Percentiles rank a stretch among this genome's conserved stretches.
phyloP scores from a whole-genome alignment of 2,888 invertebrate species.

The Fragum whitleyi region DNA sequence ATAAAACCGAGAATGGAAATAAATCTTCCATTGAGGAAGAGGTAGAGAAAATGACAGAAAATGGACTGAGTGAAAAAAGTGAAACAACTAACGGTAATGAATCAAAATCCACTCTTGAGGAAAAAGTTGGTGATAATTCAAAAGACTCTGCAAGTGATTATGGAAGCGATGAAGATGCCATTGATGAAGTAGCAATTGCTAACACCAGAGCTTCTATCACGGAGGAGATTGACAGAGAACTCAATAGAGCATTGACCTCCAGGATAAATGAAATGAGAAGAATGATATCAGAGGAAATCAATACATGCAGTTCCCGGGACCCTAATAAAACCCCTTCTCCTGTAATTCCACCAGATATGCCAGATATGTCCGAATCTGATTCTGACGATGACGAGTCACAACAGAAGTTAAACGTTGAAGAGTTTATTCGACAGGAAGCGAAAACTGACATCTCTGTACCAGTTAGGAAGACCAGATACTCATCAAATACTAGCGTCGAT shows the following conservation, averaged over 20 bases:
- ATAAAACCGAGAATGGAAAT: not conserved
- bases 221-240: conserved; percentile 9
- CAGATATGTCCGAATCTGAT: conserved; percentile 48
- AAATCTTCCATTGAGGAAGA: conserved; percentile 34
- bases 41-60: conserved; percentile 42
- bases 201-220: conserved; percentile 26
- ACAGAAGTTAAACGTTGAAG: conserved; percentile 49
- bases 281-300: conserved; percentile 29
- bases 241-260: conserved; percentile 23
- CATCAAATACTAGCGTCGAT: conserved; percentile 80
- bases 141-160: conserved; percentile 44
- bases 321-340: conserved; percentile 30
- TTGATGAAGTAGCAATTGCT: conserved; percentile 45
- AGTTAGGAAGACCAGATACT: conserved; percentile 69
- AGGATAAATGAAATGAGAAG: conserved; percentile 41
- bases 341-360: conserved; percentile 51
- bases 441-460: conserved; percentile 28
- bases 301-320: conserved; percentile 21
- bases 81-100: not conserved
- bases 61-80: not conserved
- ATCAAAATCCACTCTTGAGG: not conserved
- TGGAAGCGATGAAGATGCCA: conserved; percentile 56
- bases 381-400: conserved; percentile 55
- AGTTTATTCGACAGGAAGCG: conserved; percentile 44
- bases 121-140: conserved; percentile 6